Evolutionary conservation across 2,888 invertebrate species (phyloP), one percentile per base, ranked within the genome.

Genomic region (Salpingus planirostris): DNA sequence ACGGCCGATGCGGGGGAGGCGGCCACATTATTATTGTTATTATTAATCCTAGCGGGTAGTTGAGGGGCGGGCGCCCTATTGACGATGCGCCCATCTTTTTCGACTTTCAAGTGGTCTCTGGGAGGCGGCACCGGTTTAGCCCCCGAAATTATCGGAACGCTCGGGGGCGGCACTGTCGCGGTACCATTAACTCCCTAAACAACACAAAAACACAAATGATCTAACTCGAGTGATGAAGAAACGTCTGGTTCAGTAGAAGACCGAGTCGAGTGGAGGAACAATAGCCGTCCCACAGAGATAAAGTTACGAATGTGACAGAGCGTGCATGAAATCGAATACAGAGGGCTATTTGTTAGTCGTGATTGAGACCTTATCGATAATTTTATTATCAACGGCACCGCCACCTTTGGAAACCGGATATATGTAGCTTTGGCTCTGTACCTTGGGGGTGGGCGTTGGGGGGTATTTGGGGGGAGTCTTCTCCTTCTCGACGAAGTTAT

Each of bases 401-500:
- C n/a, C n/a, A n/a, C n/a, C n/a, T n/a, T n/a, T n/a, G n/a, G n/a
- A n/a, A n/a, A 18, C 5, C 18, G 8, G 18, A 5, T 18, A 18
- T 18, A 5, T 18, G 18, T 18, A 11, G n/a, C n/a, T n/a, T 4
- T 3, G 28, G 10, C 18, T 11, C 27, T 36, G 54, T 56, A 57
- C 57, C 55, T 57, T 57, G 8, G 47, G 69, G 26, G 79, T 78
- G 57, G 56, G 55, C 55, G 57, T 55, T 7, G 49, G 69, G 26
- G 79, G 78, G 57, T 78, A 78, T 52, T 78, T 77, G 22, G 79
- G 78, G 24, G 79, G 73, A 2, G 74, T 73, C 70, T 89, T 90
- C 61, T 82, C 80, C 44, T 82, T 74, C 56, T 84, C 87, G 44
- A 88, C 78, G 67, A 90, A 91, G 54, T 80, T 78, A 42, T 87